Evolutionary conservation across 2,888 invertebrate species (phyloP).

Genomic region (Andrena flavipes): DNA sequence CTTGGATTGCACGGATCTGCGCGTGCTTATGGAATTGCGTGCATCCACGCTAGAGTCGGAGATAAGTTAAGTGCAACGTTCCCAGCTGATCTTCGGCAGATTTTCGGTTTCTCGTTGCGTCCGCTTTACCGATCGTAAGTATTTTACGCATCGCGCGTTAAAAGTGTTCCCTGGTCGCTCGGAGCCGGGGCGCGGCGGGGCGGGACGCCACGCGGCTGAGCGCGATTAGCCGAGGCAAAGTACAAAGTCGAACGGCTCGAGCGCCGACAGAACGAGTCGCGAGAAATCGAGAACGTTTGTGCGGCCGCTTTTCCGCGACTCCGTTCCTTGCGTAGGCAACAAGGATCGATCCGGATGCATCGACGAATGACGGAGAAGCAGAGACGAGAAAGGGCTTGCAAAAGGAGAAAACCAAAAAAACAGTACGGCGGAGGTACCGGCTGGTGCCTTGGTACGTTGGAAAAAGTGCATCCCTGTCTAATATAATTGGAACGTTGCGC

Average conservation of each 20-base stretch:
- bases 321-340: not conserved
- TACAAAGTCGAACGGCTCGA: not conserved
- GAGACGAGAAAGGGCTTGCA: not conserved
- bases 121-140: not conserved
- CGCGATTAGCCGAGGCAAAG: not conserved
- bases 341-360: conserved; percentile 11
- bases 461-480: conserved; percentile 44
- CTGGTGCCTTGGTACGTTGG: not conserved
- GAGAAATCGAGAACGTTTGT: not conserved
- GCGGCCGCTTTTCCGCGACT: not conserved
- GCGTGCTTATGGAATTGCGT: conserved; percentile 58
- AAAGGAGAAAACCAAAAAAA: not conserved
- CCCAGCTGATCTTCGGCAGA: conserved; percentile 44
- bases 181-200: not conserved
- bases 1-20: conserved; percentile 20
- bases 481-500: conserved; percentile 65
- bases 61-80: conserved; percentile 48
- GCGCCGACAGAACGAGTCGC: not conserved
- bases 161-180: not conserved
- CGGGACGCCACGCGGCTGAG: not conserved
- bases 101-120: not conserved
- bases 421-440: no score
- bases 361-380: not conserved
- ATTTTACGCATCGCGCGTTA: not conserved
- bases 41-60: conserved; percentile 38